Evolutionary conservation across 2,113 vertebrate genomes (phyloP), one percentile per base, ranked within the genome.

Genomic region (Notarius quadriscutis): DNA sequence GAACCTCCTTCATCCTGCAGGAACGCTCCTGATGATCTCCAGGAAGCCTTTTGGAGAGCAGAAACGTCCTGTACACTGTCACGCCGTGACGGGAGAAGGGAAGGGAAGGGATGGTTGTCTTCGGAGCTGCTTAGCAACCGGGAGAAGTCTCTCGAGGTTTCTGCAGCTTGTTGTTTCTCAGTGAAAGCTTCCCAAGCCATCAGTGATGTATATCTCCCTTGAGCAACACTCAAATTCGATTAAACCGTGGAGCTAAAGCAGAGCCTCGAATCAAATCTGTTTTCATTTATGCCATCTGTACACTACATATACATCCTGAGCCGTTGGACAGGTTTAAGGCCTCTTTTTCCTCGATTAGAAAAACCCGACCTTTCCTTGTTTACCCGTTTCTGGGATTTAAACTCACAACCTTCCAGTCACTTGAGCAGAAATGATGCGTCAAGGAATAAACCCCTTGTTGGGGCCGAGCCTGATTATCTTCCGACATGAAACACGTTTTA

Each of bases 121-220:
- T 71, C 80, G 18, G 58, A 41, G 81, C 80, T 84, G 81, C 86
- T 77, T 87, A 87, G 86, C 86, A 87, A 83, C 86, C 79, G 1
- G 48, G 20, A 78, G 57, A 30, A 27, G 8, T 62, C 86, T 78
- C 81, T 20, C 50, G 18, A 77, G 86, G 25, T 65, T 87, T 77
- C 10, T 57, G 17, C 63, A 53, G 41, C 18, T 74, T 65, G 67
- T 53, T 83, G 81, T 83, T 87, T 62, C 53, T 25, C 48, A 34
- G 48, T 17, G 17, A 22, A 30, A 62, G 85, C 60, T n/a, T 81
- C 65, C 85, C 8, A 27, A 72, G 67, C 25, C 22, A 7, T 27
- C 85, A 10, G 65, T 58, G 53, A 48, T 22, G 69, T 41, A 60
- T 15, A 22, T 58, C 71, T 25, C 10, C 58, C 34, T 27, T 82